Conservation (phyloP, 2,888 invertebrate genomes). For the Agrenia bidenticulata region DNA sequence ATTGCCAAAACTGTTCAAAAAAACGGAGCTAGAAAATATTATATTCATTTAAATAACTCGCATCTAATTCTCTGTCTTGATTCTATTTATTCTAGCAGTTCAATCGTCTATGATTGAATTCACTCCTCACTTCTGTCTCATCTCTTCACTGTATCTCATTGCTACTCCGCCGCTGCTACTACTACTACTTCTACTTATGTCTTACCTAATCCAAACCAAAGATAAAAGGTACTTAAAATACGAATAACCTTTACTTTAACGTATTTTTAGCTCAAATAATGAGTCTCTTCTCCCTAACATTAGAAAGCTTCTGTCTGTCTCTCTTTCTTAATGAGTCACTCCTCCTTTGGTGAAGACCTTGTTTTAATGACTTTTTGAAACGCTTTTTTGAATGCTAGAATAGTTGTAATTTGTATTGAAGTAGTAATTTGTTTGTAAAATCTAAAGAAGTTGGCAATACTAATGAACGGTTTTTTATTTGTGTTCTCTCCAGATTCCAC, state of each 20-base stretch:
- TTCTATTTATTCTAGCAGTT: conserved; percentile 17
- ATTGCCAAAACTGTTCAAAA: conserved; percentile 8
- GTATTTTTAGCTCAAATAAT: background rate
- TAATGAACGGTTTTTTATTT: conserved; percentile 25
- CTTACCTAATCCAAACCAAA: conserved; percentile 23
- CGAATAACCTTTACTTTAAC: conserved; percentile 17
- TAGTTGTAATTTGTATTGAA: too few relatives aligned
- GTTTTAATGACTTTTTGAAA: conserved; percentile 17
- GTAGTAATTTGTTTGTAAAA: conserved; percentile 8
- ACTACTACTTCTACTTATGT: conserved; percentile 10
- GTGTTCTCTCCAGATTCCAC: conserved; percentile 38
- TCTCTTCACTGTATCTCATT: conserved; percentile 21
- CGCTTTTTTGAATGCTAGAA: too few relatives aligned
- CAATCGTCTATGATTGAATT: conserved; percentile 23
- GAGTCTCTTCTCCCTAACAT: background rate
- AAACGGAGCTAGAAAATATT: conserved; percentile 1
- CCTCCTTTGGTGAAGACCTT: conserved; percentile 3
- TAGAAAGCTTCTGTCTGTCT: background rate
- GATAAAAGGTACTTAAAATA: conserved; percentile 22
- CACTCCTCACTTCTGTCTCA: conserved; percentile 9
- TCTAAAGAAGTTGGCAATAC: conserved; percentile 19
- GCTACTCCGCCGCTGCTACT: conserved; percentile 5
- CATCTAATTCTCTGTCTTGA: conserved; percentile 14
- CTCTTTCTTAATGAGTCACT: background rate
- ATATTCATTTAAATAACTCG: conserved; percentile 8